phyloP scores from a whole-genome alignment of 1,140 invertebrate species.

The Drosophila ogumai region DNA sequence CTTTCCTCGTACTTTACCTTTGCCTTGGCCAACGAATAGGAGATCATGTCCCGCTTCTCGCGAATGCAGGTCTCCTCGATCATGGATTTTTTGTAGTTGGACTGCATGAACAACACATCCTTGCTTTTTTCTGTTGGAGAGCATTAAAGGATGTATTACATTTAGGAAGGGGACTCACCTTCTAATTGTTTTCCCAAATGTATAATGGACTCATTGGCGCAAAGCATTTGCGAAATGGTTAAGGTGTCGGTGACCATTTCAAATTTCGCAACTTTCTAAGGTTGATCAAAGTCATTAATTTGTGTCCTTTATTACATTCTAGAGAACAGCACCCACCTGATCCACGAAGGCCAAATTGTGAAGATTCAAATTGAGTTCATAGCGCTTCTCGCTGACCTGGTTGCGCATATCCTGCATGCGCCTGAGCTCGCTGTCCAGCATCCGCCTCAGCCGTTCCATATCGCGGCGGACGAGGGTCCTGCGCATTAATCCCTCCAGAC shows the following conservation, averaged over 20 bases:
- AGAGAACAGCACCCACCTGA: neutral
- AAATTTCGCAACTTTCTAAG: constrained; percentile 29
- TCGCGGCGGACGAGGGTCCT: constrained; percentile 20
- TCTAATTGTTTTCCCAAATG: constrained; percentile 33
- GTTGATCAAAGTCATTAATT: no score
- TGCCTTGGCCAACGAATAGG: constrained; percentile 4
- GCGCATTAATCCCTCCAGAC: constrained; percentile 25
- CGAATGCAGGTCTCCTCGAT: constrained; percentile 42
- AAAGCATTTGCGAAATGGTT: constrained; percentile 34
- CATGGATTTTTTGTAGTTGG: constrained; percentile 36
- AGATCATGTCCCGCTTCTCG: constrained; percentile 38
- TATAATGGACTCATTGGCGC: constrained; percentile 24
- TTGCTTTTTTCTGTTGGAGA: constrained; percentile 26
- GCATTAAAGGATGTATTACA: neutral
- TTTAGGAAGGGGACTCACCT: neutral
- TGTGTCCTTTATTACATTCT: neutral
- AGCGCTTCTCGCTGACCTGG: constrained; percentile 38
- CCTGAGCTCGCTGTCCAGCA: constrained; percentile 24
- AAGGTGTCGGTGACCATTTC: constrained; percentile 27
- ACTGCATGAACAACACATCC: constrained; percentile 32
- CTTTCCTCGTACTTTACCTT: neutral
- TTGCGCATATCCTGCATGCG: constrained; percentile 37
- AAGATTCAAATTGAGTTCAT: constrained; percentile 37
- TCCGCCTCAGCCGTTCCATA: constrained; percentile 29
- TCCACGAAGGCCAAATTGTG: constrained; percentile 38